phyloP scores from a whole-genome alignment of 2,888 invertebrate species.

The Limulus polyphemus region DNA sequence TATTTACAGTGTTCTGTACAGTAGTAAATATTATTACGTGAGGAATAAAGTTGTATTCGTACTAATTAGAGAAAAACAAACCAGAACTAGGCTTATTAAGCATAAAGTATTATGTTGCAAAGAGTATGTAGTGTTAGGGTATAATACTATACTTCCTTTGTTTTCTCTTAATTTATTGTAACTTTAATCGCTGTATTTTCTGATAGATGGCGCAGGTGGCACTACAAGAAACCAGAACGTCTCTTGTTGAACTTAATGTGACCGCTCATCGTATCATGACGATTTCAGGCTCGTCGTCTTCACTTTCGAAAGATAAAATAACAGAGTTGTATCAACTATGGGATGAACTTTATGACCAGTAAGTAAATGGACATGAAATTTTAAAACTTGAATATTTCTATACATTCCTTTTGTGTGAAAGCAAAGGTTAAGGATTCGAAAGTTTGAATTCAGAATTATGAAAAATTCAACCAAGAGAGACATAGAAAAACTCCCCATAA shows the following conservation, averaged over 20 bases:
- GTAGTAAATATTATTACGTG: no score
- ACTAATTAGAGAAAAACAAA: no score
- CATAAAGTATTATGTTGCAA: not conserved
- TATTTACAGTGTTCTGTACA: no score
- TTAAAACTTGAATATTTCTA: no score
- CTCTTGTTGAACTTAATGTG: conserved; percentile 48
- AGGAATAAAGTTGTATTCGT: no score
- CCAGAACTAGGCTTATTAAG: no score
- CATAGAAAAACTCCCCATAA: no score
- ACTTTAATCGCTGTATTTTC: not conserved
- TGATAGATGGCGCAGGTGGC: conserved; percentile 32
- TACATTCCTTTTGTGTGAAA: no score
- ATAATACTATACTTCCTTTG: not conserved
- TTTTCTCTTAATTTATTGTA: not conserved
- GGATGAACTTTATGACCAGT: conserved; percentile 59
- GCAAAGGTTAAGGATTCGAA: no score
- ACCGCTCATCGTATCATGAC: conserved; percentile 46
- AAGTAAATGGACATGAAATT: conserved; percentile 30
- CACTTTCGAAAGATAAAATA: conserved; percentile 49
- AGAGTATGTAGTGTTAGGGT: not conserved
- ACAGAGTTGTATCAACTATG: conserved; percentile 53
- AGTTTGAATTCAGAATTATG: no score
- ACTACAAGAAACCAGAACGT: conserved; percentile 44
- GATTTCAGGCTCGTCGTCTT: conserved; percentile 43
- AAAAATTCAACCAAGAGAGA: no score